phyloP scores from a whole-genome alignment of 2,797 vertebrate genomes.

The Bryconaethiops microstoma region DNA sequence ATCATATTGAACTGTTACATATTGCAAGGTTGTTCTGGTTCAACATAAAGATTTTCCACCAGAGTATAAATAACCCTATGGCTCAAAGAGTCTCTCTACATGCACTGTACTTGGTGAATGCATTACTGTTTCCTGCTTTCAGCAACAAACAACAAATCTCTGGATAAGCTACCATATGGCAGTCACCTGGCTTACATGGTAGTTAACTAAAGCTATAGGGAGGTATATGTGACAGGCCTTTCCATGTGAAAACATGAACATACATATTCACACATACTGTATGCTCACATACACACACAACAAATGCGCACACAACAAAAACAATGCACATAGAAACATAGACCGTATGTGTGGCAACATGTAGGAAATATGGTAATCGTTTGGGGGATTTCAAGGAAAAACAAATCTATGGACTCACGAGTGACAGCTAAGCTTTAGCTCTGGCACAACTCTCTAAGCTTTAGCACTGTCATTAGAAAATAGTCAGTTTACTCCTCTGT shows the following conservation, averaged over 20 bases:
- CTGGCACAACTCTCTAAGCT: too few species aligned
- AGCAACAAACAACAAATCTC: conserved; percentile 47
- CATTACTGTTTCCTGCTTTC: conserved; percentile 45
- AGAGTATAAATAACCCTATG: conserved; percentile 37
- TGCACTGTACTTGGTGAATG: conserved; percentile 43
- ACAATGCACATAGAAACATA: neutral
- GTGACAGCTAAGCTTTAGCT: too few species aligned
- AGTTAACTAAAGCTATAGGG: conserved; percentile 36
- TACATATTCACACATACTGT: neutral
- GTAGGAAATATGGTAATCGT: too few species aligned
- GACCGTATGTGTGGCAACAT: too few species aligned
- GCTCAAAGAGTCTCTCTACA: conserved; percentile 37
- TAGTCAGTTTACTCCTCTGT: too few species aligned
- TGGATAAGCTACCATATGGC: conserved; percentile 36
- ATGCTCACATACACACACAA: neutral
- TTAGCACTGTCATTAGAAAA: too few species aligned
- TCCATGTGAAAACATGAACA: neutral
- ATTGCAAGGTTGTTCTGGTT: conserved; percentile 34
- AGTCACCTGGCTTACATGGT: conserved; percentile 43
- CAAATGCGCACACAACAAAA: neutral
- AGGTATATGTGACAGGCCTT: conserved; percentile 36
- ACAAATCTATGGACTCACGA: too few species aligned
- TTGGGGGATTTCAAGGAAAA: too few species aligned
- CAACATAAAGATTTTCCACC: conserved; percentile 32
- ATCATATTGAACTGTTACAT: conserved; percentile 28